These are phyloP conservation scores for Pampusana beccarii DNA, from an alignment of 2,113 vertebrate genomes.

Conservation along the genomic window DNA sequence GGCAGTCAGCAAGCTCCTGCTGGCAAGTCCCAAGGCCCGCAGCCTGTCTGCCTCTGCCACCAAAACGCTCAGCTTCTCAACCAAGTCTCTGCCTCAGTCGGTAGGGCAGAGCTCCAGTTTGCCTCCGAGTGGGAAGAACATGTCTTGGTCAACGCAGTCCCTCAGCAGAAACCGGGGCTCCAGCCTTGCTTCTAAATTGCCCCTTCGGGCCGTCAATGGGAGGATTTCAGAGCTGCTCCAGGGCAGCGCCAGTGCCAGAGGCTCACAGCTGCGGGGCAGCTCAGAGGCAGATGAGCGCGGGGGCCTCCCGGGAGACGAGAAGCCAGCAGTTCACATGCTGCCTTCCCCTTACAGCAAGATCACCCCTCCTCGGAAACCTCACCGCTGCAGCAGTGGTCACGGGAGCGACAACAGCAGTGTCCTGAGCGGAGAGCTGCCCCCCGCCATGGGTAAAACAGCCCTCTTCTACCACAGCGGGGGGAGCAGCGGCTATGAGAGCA, in stretches of 20 bases:
- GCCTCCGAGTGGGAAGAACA: constrained; percentile 85
- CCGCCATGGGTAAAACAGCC: constrained; percentile 96
- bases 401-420: constrained; percentile 98
- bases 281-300: constrained; percentile 69
- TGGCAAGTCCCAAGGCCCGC: constrained; percentile 91
- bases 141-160: constrained; percentile 96
- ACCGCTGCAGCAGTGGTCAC: constrained; percentile 95
- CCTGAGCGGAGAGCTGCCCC: constrained; percentile 94
- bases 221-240: constrained; percentile 95
- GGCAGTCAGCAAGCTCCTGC: constrained; percentile 93
- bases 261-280: constrained; percentile 66
- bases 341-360: constrained; percentile 98
- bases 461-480: constrained; percentile 97
- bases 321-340: constrained; percentile 78
- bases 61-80: constrained; percentile 95
- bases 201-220: constrained; percentile 90
- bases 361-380: constrained; percentile 91
- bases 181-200: constrained; percentile 87
- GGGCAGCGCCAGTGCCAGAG: constrained; percentile 76
- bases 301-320: constrained; percentile 75
- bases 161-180: constrained; percentile 88
- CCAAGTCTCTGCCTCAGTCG: constrained; percentile 92
- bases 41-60: constrained; percentile 91
- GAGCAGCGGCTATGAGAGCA: constrained; percentile 97
- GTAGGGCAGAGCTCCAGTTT: constrained; percentile 87